Conservation (phyloP, 1,140 invertebrate species). For the Diabrotica undecimpunctata region DNA sequence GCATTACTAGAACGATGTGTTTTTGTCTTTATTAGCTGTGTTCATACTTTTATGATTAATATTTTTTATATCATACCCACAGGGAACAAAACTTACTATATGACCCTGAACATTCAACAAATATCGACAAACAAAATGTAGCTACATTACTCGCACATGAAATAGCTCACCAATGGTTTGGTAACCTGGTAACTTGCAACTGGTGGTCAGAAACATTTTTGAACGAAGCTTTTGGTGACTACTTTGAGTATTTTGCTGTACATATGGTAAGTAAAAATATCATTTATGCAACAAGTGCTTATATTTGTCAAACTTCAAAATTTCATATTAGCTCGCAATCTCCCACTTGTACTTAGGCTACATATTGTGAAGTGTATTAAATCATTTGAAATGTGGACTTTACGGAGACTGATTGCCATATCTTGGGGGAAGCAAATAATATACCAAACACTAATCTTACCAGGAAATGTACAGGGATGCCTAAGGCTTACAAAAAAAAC, state of each 20-base stretch:
- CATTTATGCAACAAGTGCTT: neutral
- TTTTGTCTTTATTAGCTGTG: too few species aligned
- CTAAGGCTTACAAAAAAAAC: too few species aligned
- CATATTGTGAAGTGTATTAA: too few species aligned
- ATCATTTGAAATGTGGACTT: too few species aligned
- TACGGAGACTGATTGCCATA: too few species aligned
- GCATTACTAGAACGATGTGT: neutral
- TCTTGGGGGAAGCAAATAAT: neutral
- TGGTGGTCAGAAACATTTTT: conserved; percentile 52
- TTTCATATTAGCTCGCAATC: neutral
- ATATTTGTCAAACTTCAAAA: too few species aligned
- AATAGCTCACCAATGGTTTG: conserved; percentile 68
- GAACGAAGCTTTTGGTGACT: conserved; percentile 52
- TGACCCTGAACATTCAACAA: conserved; percentile 63
- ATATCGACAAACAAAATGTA: conserved; percentile 48
- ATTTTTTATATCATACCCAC: neutral
- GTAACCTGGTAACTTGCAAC: conserved; percentile 61
- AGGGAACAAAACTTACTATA: conserved; percentile 76
- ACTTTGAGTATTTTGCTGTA: conserved; percentile 43
- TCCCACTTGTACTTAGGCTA: too few species aligned
- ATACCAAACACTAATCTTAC: neutral
- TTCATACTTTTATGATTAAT: neutral
- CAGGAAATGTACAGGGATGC: too few species aligned
- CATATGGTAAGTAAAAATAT: conserved; percentile 17
- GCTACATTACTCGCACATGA: conserved; percentile 58